Conservation (phyloP, 2,888 invertebrate genomes). For the Diarsia rubi region DNA sequence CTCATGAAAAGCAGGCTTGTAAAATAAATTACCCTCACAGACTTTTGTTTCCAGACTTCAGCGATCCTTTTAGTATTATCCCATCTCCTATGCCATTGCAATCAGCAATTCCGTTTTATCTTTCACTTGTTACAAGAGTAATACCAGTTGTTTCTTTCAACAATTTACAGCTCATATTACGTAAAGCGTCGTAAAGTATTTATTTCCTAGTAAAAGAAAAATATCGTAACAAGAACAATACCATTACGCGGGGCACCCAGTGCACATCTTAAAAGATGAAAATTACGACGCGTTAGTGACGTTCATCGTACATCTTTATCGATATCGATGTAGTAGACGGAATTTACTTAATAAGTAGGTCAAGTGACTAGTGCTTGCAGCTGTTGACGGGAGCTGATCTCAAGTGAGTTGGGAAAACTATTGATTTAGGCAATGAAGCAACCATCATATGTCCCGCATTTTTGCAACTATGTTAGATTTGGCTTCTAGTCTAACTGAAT, state of each 20-base stretch:
- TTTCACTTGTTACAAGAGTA: conserved; percentile 31
- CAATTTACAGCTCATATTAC: conserved; percentile 67
- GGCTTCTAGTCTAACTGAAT: too few relatives aligned
- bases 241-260: conserved; percentile 68
- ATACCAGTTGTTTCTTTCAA: conserved; percentile 25
- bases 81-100: conserved; percentile 19
- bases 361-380: not conserved
- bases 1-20: not conserved
- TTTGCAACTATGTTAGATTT: too few relatives aligned
- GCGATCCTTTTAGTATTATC: not conserved
- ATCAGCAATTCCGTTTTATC: conserved; percentile 45
- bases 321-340: conserved; percentile 27
- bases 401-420: not conserved
- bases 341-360: not conserved
- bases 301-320: conserved; percentile 27
- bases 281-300: conserved; percentile 64
- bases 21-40: not conserved
- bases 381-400: not conserved
- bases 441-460: too few relatives aligned
- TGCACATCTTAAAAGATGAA: conserved; percentile 72
- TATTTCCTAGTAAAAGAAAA: conserved; percentile 76
- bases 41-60: not conserved
- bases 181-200: conserved; percentile 77
- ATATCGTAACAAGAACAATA: conserved; percentile 76
- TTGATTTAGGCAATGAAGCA: not conserved